Evolutionary conservation across 2,797 vertebrate genomes (phyloP).

Genomic region (Columba guinea): DNA sequence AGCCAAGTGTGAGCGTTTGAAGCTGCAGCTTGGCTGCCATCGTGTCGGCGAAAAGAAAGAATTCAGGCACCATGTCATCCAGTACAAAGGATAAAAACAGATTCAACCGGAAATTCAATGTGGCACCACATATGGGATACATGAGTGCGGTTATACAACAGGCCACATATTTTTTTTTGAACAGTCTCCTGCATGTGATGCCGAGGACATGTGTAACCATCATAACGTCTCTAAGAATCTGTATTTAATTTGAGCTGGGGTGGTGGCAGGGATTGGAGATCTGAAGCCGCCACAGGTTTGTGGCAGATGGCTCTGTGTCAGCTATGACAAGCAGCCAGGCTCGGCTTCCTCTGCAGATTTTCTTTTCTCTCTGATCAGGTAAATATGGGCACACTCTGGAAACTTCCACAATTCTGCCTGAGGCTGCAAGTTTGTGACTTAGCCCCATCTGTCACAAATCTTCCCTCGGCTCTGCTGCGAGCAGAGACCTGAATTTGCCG

Average conservation of each 20-base stretch:
- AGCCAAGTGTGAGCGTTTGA: conserved; percentile 85
- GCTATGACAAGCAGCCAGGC: conserved; percentile 94
- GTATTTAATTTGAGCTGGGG: conserved; percentile 88
- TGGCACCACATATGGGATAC: conserved; percentile 95
- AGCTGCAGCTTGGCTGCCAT: conserved; percentile 89
- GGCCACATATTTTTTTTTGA: conserved; percentile 83
- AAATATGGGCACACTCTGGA: conserved; percentile 93
- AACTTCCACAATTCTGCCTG: conserved; percentile 87
- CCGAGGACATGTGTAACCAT: conserved; percentile 92
- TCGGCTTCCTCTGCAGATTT: conserved; percentile 90
- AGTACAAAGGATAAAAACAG: conserved; percentile 88
- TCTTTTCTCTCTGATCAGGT: conserved; percentile 93
- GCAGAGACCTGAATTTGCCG: conserved; percentile 86
- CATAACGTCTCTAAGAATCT: conserved; percentile 87
- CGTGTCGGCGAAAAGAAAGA: conserved; percentile 85
- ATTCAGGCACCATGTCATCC: conserved; percentile 89
- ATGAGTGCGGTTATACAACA: conserved; percentile 91
- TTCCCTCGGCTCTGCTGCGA: conserved; percentile 87
- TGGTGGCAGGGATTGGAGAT: conserved; percentile 83
- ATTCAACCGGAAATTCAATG: conserved; percentile 92
- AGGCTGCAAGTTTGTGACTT: conserved; percentile 95
- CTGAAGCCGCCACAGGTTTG: conserved; percentile 94
- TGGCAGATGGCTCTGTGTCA: conserved; percentile 97
- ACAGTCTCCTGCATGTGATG: conserved; percentile 90
- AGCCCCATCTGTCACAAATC: conserved; percentile 96